These are phyloP conservation scores for Enteromius fasciolatus DNA, from an alignment of 2,797 vertebrate genomes.

Conservation along the genomic window DNA sequence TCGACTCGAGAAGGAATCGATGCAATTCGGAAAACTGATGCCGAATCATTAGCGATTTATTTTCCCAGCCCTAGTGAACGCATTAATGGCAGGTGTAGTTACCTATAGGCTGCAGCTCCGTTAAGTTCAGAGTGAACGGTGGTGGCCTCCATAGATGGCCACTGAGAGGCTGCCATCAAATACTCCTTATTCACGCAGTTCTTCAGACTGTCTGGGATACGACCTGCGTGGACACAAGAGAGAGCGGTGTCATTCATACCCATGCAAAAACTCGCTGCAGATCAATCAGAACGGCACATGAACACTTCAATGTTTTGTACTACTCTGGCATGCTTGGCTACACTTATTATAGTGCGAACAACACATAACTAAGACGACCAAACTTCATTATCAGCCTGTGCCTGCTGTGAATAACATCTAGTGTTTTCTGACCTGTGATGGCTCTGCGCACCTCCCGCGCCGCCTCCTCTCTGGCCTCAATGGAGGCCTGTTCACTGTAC, in stretches of 20 bases:
- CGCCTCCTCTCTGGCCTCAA: conserved; percentile 82
- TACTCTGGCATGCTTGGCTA: background rate
- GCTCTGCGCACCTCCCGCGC: conserved; percentile 83
- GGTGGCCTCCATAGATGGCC: conserved; percentile 89
- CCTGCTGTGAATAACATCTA: background rate
- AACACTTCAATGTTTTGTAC: no score
- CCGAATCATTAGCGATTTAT: background rate
- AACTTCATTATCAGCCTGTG: background rate
- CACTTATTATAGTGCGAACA: background rate
- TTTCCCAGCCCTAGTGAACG: background rate
- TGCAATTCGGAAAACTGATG: no score
- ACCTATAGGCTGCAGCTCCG: conserved; percentile 89
- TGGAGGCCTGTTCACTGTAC: conserved; percentile 85
- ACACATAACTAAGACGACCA: background rate
- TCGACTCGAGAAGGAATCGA: background rate
- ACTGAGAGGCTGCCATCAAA: conserved; percentile 90
- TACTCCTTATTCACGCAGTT: conserved; percentile 97
- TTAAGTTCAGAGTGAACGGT: conserved; percentile 91
- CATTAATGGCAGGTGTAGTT: conserved; percentile 37
- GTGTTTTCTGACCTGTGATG: conserved; percentile 76
- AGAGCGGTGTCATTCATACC: background rate
- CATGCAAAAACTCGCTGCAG: background rate
- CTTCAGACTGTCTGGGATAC: conserved; percentile 91
- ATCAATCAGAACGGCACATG: background rate
- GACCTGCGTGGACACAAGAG: conserved; percentile 72